Conservation (phyloP, 2,888 invertebrate genomes). For the Tipula confusa region DNA sequence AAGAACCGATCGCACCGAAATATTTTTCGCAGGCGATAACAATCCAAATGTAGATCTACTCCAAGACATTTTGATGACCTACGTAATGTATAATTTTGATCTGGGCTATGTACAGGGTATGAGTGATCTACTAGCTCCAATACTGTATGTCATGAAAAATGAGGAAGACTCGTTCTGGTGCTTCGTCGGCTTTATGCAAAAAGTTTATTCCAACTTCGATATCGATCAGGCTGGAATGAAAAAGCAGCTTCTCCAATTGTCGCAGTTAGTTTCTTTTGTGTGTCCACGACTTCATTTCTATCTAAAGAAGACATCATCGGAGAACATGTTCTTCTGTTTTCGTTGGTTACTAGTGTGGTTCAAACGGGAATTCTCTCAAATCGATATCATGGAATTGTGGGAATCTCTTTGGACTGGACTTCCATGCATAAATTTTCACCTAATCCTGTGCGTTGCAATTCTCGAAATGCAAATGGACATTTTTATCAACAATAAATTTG, state of each 20-base stretch:
- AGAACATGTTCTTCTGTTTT: constrained; percentile 98
- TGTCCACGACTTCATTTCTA: constrained; percentile 83
- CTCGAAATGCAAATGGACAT: constrained; percentile 81
- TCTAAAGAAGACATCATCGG: constrained; percentile 60
- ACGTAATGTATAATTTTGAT: constrained; percentile 98
- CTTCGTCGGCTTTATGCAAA: constrained; percentile 96
- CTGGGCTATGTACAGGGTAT: constrained; percentile 95
- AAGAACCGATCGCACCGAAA: constrained; percentile 85
- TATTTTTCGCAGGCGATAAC: constrained; percentile 89
- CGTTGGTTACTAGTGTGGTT: constrained; percentile 95
- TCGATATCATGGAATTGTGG: constrained; percentile 88
- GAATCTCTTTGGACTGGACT: constrained; percentile 94
- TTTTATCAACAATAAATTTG: constrained; percentile 87
- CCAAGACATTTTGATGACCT: constrained; percentile 94
- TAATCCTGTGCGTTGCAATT: constrained; percentile 89
- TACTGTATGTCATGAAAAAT: constrained; percentile 80
- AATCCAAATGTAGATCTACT: constrained; percentile 82
- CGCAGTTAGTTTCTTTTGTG: constrained; percentile 72
- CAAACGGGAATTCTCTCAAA: constrained; percentile 86
- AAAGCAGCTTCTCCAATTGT: constrained; percentile 79
- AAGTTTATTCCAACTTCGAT: constrained; percentile 88
- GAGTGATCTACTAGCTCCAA: constrained; percentile 94
- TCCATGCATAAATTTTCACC: constrained; percentile 92
- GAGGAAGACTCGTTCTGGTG: constrained; percentile 99
- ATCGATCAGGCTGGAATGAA: constrained; percentile 97